Percentiles rank a stretch among this genome's conserved stretches.
Evolutionary conservation across 2,113 vertebrate species (phyloP).

Genomic region (Rhinopomastus cyanomelas): DNA sequence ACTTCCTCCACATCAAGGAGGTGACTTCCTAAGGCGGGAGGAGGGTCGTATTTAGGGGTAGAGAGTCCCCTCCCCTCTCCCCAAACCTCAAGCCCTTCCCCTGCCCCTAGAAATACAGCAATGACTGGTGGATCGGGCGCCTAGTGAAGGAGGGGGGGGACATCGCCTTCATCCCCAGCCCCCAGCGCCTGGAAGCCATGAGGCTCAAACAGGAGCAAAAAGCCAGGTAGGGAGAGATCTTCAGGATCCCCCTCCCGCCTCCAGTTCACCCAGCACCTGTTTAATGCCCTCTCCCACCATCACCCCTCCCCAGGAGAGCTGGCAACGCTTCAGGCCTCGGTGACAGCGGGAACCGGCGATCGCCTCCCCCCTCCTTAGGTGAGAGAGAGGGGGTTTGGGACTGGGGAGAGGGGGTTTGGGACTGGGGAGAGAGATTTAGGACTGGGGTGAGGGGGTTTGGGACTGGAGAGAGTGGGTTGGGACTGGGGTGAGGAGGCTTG

Average conservation of each 20-base stretch:
- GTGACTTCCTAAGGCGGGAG: slow-evolving; percentile 56
- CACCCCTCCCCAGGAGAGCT: slow-evolving; percentile 78
- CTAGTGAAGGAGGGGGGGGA: slow-evolving; percentile 95
- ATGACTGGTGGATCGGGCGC: slow-evolving; percentile 97
- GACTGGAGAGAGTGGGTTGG: no score
- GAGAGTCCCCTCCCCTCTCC: no score
- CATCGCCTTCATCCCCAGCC: slow-evolving; percentile 95
- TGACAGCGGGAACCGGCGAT: slow-evolving; percentile 90
- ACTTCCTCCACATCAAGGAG: slow-evolving; percentile 99
- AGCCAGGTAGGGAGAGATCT: slow-evolving; percentile 82
- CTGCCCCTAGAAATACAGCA: slow-evolving; percentile 87
- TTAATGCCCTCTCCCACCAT: no score
- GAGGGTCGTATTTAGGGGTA: no score
- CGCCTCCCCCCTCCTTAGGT: slow-evolving; percentile 95
- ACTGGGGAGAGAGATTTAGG: no score
- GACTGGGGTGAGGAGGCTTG: no score
- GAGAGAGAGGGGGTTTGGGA: no score
- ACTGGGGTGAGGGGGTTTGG: no score
- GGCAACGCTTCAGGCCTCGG: slow-evolving; percentile 88
- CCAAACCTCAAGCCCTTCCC: not conserved
- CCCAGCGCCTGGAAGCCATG: slow-evolving; percentile 92
- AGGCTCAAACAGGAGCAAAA: slow-evolving; percentile 95
- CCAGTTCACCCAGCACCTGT: rapidly evolving
- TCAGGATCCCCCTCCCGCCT: rapidly evolving
- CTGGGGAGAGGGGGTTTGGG: no score